phyloP scores from a whole-genome alignment of 1,140 invertebrate species.

The Anagrus nilaparvatae region DNA sequence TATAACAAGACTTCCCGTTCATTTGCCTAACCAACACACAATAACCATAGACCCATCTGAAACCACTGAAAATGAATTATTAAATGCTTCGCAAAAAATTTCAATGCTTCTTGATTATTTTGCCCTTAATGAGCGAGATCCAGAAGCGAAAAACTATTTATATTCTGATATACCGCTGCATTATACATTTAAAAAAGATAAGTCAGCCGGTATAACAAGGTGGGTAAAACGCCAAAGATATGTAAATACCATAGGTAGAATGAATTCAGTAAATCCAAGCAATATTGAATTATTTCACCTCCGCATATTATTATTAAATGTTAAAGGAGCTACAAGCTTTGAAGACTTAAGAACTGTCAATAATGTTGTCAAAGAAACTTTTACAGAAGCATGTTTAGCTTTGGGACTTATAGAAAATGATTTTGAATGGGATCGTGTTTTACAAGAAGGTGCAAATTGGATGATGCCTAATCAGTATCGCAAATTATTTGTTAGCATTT shows the following conservation, averaged over 20 bases:
- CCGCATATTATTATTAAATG: constrained; percentile 23
- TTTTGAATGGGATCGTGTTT: background rate
- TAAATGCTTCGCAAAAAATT: background rate
- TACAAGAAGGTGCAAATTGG: background rate
- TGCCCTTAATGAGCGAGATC: background rate
- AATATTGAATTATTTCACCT: constrained; percentile 25
- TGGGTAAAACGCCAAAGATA: background rate
- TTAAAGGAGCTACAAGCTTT: constrained; percentile 7
- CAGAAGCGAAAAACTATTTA: constrained; percentile 1
- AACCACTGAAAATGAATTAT: background rate
- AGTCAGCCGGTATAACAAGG: background rate
- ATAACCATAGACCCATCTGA: background rate
- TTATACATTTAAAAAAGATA: constrained; percentile 6
- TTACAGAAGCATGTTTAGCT: constrained; percentile 22
- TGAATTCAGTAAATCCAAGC: constrained; percentile 4
- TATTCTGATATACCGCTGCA: constrained; percentile 3
- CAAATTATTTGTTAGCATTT: constrained; percentile 2
- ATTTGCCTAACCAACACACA: constrained; percentile 8
- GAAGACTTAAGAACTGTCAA: constrained; percentile 5
- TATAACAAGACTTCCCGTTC: constrained; percentile 7
- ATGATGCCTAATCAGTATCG: constrained; percentile 3
- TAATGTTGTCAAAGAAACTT: constrained; percentile 16
- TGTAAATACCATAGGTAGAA: constrained; percentile 1
- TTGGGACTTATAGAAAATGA: constrained; percentile 12
- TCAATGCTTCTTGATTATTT: constrained; percentile 6